Base-by-base conservation (phyloP, 1,140 invertebrate genomes). In the Drosophila santomea region DNA sequence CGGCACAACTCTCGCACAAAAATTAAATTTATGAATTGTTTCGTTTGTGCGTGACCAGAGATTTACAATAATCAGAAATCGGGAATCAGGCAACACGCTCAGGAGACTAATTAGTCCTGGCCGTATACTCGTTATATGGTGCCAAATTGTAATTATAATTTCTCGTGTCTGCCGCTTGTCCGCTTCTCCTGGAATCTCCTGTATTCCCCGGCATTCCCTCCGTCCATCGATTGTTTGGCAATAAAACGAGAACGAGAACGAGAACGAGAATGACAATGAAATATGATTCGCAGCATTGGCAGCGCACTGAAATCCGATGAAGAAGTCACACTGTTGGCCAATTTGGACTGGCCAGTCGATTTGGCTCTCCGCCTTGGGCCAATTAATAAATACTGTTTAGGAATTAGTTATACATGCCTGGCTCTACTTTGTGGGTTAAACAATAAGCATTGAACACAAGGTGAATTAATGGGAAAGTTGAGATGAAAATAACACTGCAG, bases 1-100 rank as follows among this genome's bases (percentile, higher is more conserved):
- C 59, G 8, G n/a, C 25, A 20, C 50, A 52, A 36, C 15, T 52
- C 28, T 52, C 11, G 39, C 55, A 62, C 44, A 58, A 78, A 88
- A 88, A 88, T 88, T 89, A 89, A 89, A 89, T 89, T 89, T 89
- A 89, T 89, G 84, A 89, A 89, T 89, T 89, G 80, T 89, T 89
- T 89, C 77, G 77, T 76, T 89, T 82, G 84, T 89, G 84, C 84
- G 84, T 89, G 84, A 89, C 84, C 84, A 88, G 77, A 89, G 84
- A 89, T 89, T 89, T 89, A 89, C 84, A 89, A 89, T 83, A 86
- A 86, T 88, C 83, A 86, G 84, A 74, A 82, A 88, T 83, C 84
- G 84, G 72, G 83, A 89, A 83, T 89, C 84, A 79, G 78, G 72
- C 80, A 89, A 84, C 84, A 89, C 84, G 80, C 84, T 84, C 84